Base-by-base conservation (phyloP, 2,888 invertebrate genomes). In the Cyaniris semiargus region DNA sequence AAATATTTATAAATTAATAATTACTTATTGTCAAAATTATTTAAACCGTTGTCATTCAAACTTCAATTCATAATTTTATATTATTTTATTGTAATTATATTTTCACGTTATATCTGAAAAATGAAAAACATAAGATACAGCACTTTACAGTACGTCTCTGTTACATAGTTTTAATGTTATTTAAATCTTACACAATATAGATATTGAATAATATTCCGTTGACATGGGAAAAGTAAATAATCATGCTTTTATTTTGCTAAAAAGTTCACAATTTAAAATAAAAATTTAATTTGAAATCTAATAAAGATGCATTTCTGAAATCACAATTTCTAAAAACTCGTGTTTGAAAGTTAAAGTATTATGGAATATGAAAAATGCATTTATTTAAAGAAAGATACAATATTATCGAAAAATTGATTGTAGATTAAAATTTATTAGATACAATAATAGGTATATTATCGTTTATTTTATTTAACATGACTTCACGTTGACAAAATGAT, bases 321-420 rank as follows among this genome's bases (percentile, higher is more conserved):
- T 23, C 3, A 7, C n/a, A 58, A 23, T 58, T 21, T 21, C 10
- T 23, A 13, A 13, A 8, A 13, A 23, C n/a, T 23, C 21, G 13
- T n/a, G n/a, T 71, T 21, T 18, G 38, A 13, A 71, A 71, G 4
- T 23, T 21, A 72, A 21, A 44, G 72, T 72, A 44, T 72, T 38
- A n/a, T 15, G 10, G 23, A 72, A 72, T 21, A 21, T n/a, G 38
- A 21, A 31, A 38, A 72, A 72, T 44, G 72, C 44, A 72, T 72
- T 72, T 72, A 44, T 21, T 72, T n/a, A 21, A 21, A 44, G 15
- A 21, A 21, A 31, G 6, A 21, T 15, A 27, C 27, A 31, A 15
- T 3, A 66, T 66, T 66, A 27, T 66, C 7, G 13, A 27, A 66
- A 23, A 66, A 27, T 31, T 5, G 27, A 66, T 66, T 27, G 21